Conservation (phyloP, 2,888 invertebrate species). For the Alloplasta piceator region DNA sequence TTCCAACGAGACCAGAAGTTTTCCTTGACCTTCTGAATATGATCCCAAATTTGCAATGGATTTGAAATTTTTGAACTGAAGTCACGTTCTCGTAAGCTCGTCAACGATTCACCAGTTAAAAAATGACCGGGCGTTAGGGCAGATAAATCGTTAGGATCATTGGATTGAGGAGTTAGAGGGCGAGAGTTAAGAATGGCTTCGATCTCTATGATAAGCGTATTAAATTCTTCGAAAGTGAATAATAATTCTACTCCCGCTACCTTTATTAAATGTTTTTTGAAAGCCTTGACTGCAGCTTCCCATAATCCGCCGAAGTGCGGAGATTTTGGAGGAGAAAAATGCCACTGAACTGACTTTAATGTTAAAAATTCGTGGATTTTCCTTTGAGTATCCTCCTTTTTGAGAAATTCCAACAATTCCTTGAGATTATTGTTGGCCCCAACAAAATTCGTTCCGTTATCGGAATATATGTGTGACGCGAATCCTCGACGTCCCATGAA, state of each 20-base stretch:
- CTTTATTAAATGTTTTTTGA: conserved; percentile 73
- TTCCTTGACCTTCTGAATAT: neutral
- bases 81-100: conserved; percentile 35
- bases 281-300: conserved; percentile 73
- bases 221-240: conserved; percentile 68
- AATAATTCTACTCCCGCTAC: conserved; percentile 75
- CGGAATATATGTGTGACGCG: conserved; percentile 12
- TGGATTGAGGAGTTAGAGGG: conserved; percentile 60
- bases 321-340: conserved; percentile 42
- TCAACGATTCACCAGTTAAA: conserved; percentile 55
- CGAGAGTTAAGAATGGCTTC: conserved; percentile 65
- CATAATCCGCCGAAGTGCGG: conserved; percentile 74
- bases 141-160: conserved; percentile 52
- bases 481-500: conserved; percentile 11
- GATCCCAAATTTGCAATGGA: conserved; percentile 55
- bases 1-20: conserved; percentile 5
- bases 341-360: neutral
- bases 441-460: conserved; percentile 51
- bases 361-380: neutral
- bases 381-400: neutral
- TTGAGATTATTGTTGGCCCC: conserved; percentile 37
- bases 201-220: conserved; percentile 56
- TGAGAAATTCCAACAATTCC: neutral
- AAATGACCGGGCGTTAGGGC: conserved; percentile 63
- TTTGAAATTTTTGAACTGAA: conserved; percentile 9